phyloP scores from a whole-genome alignment of 2,113 vertebrate species.

The Cynocephalus volans region DNA sequence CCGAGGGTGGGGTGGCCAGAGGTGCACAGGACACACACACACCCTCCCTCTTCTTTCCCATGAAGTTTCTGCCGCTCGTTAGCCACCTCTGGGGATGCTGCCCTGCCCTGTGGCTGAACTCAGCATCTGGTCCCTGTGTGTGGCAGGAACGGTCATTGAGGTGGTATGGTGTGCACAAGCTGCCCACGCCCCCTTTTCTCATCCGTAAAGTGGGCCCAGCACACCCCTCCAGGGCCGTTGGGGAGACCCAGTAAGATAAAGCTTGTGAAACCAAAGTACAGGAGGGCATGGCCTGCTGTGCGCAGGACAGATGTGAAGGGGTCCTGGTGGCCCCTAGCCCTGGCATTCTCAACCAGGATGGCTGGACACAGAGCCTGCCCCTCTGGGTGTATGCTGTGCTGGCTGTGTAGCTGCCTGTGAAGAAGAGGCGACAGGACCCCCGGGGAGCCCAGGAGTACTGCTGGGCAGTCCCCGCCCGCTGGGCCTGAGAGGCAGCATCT shows the following conservation, averaged over 20 bases:
- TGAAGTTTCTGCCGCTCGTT: background rate
- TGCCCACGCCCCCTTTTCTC: background rate
- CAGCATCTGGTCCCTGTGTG: background rate
- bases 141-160: too few species aligned
- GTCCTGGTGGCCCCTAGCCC: fast-evolving
- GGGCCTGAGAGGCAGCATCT: background rate
- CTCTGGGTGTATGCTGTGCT: background rate
- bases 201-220: background rate
- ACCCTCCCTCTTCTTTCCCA: background rate
- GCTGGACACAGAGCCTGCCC: background rate
- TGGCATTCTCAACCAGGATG: background rate
- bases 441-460: background rate
- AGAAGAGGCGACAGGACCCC: background rate
- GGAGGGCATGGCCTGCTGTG: background rate
- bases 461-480: fast-evolving
- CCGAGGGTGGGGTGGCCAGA: background rate
- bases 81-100: background rate
- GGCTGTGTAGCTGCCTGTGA: background rate
- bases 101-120: background rate
- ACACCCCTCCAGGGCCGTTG: background rate
- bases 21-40: background rate
- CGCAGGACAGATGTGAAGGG: background rate
- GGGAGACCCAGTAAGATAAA: background rate
- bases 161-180: too few species aligned
- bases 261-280: fast-evolving